Evolutionary conservation across 2,888 invertebrate genomes (phyloP), one percentile per base, ranked within the genome.

Genomic region (Apamea sordens): DNA sequence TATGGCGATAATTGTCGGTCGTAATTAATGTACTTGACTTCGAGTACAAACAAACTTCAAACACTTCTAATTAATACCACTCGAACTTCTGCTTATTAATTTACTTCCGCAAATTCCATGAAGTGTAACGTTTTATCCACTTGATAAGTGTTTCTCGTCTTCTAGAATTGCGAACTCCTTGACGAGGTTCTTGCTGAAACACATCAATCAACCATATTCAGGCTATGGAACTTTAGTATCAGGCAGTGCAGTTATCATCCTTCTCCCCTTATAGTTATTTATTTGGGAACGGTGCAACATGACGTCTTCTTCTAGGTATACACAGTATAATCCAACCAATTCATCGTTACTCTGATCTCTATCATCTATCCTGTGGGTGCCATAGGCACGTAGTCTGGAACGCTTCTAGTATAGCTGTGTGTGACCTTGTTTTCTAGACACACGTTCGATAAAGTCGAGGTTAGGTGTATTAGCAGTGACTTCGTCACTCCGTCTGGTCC

Each of bases 401-500:
- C 11, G n/a, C 21, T 36, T 56, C 32, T 18, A 7, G 44, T 67
- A 32, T 32, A 65, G 18, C n/a, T 36, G 28, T 63, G 41, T 72
- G n/a, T 53, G 13, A 11, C 8, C n/a, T 36, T 64, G 24, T 44
- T 64, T 74, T 7, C 32, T n/a, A 82, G 36, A 61, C 21, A 77
- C 15, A 47, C 21, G 59, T 61, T 76, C n/a, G 36, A 61, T 77
- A 36, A 77, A 77, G 59, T 36, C 59, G 77, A 76, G 76, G 76
- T 56, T 18, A 76, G 77, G 36, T 77, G 36, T 81, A 64, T 72
- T 65, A 64, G 18, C 36, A 72, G 73, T 36, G 85, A 67, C n/a
- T 53, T 67, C 72, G 85, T 73, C 85, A 85, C 28, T 59, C 50
- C 50, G 85, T 72, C 72, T 85, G 73, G 63, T 28, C 63, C 63